Conservation (phyloP, 2,797 vertebrate species). For the Hephaestus fuliginosus region DNA sequence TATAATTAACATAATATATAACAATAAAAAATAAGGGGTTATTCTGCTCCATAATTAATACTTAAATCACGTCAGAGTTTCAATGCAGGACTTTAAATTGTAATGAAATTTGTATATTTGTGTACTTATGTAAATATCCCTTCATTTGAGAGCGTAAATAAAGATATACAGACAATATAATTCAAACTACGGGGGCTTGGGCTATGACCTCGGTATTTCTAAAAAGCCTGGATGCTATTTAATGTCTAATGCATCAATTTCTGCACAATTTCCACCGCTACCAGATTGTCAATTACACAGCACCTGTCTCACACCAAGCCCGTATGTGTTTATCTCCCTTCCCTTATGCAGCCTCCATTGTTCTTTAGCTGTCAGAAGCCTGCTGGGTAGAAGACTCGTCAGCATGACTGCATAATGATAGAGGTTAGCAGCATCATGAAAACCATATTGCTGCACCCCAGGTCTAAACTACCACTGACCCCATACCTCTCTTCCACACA, state of each 20-base stretch:
- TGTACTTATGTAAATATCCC: not conserved
- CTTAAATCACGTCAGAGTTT: not conserved
- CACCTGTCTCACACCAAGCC: not conserved
- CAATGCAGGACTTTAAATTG: not conserved
- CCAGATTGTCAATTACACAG: constrained; percentile 6
- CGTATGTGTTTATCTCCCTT: constrained; percentile 84
- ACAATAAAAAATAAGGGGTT: not conserved
- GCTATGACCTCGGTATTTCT: not conserved
- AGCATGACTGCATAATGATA: constrained; percentile 92
- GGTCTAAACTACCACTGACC: not conserved
- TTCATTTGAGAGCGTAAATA: no score
- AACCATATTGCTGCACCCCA: constrained; percentile 88
- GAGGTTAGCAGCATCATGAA: constrained; percentile 88
- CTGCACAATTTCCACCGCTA: not conserved
- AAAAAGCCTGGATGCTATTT: not conserved
- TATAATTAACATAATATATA: not conserved
- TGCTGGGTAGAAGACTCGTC: constrained; percentile 85
- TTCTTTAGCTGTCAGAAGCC: constrained; percentile 77
- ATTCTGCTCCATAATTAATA: not conserved
- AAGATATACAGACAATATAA: no score
- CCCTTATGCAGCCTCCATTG: constrained; percentile 87
- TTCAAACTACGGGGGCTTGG: no score
- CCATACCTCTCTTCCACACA: not conserved
- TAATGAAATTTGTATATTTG: not conserved
- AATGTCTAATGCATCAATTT: constrained; percentile 1